Base-by-base conservation (phyloP, 2,797 vertebrate genomes). In the Chelon auratus region DNA sequence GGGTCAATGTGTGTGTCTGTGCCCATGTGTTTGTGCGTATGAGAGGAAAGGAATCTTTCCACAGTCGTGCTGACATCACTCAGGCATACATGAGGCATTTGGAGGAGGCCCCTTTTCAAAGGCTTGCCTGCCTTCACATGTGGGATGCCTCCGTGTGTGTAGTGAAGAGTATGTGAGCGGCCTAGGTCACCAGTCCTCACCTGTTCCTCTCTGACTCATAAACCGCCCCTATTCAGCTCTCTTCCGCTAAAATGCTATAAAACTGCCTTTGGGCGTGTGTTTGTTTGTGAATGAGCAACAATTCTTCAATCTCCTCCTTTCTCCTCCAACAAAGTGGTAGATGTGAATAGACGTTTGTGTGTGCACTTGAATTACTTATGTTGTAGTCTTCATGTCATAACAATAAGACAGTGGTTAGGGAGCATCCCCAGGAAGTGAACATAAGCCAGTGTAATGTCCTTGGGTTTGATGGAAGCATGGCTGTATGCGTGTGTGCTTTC, bases 11-110 rank as follows among this genome's bases (percentile, higher is more conserved):
- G n/a, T 62, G 67, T 56, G 36, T 54, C 45, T 62, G 58, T 60
- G 56, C n/a, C 10, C 45, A 47, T 76, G 22, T 33, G 51, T 56
- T 43, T 56, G 64, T 75, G 62, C 72, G 69, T 78, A 55, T 74
- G 86, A 87, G 81, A 90, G 93, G 89, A 92, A 92, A 91, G 84
- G 86, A 93, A 90, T 93, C 93, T 92, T 90, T 93, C 89, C 83
- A 84, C 90, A 82, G 85, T 74, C 77, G 68, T 26, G 76, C 86
- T 93, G 90, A 88, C 75, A 90, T 93, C 70, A 90, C 88, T 91
- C 89, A 92, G 88, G 80, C 86, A 92, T 84, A 83, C 73, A 85
- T 62, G 70, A 89, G 86, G 83, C 86, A 91, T 89, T 92, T 83
- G 91, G 85, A 85, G 89, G 74, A 93, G 88, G 77, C 64, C 45